Base-by-base conservation (phyloP, 2,888 invertebrate species). In the Listrodromus nycthemerus region DNA sequence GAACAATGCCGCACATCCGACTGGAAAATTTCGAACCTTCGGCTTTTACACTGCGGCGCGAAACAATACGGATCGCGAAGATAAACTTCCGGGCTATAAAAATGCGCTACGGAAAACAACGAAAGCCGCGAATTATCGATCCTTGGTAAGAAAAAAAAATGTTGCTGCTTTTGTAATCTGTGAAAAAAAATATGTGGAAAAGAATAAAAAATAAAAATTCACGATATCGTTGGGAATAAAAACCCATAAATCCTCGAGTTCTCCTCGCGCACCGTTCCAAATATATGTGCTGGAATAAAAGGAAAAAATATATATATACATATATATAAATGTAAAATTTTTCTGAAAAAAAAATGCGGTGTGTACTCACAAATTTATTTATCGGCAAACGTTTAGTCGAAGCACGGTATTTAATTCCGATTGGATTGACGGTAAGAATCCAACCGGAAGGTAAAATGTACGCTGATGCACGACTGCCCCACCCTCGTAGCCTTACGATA, bases 71-170 rank as follows among this genome's bases (percentile, higher is more conserved):
- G 41, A 70, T n/a, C 13, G 33, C 7, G 30, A 13, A 50, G 50
- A 21, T 27, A 37, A 70, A 48, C 27, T 55, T 48, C 37, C 21
- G 66, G 71, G 58, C 19, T 71, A 77, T 27, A 71, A 82, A 71
- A 52, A 30, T 66, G 37, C 24, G n/a, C 70, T 33, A 71, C 77
- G 30, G 58, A 77, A 41, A 76, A 71, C 58, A 48, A 71, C 24
- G 8, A 55, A 50, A 75, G 27, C 48, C 52, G 27, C 10, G 16
- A 55, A 52, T 21, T 24, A 24, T 33, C 37, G 45, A 78, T 70
- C 63, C 50, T 45, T 13, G 41, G 13, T 4, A 13, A 41, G 2
- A 37, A 37, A 8, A 33, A 55, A 2, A 2, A 24, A 24, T 58
- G 10, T 67, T 27, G 67, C n/a, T 16, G 45, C n/a, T 41, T 27